Base-by-base conservation (phyloP, 2,797 vertebrate genomes). In the Anas bahamensis region DNA sequence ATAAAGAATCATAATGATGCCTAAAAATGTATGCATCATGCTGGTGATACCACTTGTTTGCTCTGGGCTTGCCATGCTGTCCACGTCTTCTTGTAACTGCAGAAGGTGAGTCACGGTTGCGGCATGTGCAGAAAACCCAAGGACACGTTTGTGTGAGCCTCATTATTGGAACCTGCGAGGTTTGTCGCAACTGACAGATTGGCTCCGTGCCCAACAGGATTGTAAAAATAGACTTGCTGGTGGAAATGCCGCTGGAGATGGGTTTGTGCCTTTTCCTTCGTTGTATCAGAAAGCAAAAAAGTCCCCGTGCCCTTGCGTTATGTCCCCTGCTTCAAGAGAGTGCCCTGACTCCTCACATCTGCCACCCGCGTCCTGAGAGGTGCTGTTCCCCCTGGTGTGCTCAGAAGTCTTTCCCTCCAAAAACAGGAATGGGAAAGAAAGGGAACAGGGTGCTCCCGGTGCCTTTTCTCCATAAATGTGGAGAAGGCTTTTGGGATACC, bases 31-130 rank as follows among this genome's bases (percentile, higher is more conserved):
- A 23, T 94, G 81, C 53, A 42, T 92, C 91, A 81, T 35, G 29
- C 53, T 90, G 61, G 28, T 87, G 73, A 74, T 86, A 73, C 2
- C 72, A 35, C 28, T 29, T 88, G 64, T 93, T 96, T 94, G 65
- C 72, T 70, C 64, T 91, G 89, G 81, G 88, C 77, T 90, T 76
- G 83, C 86, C 71, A 82, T 77, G 28, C 89, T 89, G 53, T 41
- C 41, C 83, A 29, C 66, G 22, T 76, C 87, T 39, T 55, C 70
- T 82, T 64, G 68, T 79, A 57, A 79, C 24, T 26, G 31, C 74
- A 84, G 42, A 77, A 44, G 18, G 48, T 74, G 95, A 96, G 60
- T 93, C 86, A 94, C 0, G 0, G 16, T 13, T 74, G 60, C 65
- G 77, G 77, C 77, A 61, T 94, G 74, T 82, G 57, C 68, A 70